A percentile compares a stretch with the other conserved stretches of the same genome.
These are phyloP conservation scores for Alosa alosa DNA, from an alignment of 2,113 vertebrate species.

Conservation along the genomic window DNA sequence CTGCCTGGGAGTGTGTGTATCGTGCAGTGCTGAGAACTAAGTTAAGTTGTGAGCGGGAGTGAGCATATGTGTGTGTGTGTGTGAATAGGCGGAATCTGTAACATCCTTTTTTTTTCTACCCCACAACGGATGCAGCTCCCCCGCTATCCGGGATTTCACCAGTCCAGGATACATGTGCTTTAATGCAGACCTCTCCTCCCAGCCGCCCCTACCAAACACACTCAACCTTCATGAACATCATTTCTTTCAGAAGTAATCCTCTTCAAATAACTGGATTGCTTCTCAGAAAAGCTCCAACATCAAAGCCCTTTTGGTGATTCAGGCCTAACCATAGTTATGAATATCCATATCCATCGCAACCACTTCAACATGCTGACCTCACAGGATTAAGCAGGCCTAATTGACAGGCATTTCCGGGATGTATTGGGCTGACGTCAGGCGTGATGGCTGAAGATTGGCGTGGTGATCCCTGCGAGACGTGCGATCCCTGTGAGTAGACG, in stretches of 20 bases:
- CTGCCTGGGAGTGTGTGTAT: conserved; percentile 14
- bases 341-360: neutral
- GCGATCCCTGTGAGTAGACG: neutral
- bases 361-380: neutral
- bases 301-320: neutral
- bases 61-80: neutral
- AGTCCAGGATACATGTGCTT: neutral
- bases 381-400: neutral
- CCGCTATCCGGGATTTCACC: neutral
- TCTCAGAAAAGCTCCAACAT: neutral
- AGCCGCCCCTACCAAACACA: no score
- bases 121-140: conserved; percentile 27
- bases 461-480: neutral
- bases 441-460: neutral
- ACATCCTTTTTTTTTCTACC: conserved; percentile 9
- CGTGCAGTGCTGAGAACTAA: conserved; percentile 11
- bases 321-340: neutral
- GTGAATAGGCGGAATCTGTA: conserved; percentile 19
- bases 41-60: conserved; percentile 4
- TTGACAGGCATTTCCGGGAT: neutral
- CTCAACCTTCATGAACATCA: no score
- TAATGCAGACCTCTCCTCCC: neutral
- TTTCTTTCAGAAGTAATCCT: neutral
- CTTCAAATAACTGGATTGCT: neutral
- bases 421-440: neutral